A percentile compares a stretch with the other conserved stretches of the same genome.
phyloP scores from a whole-genome alignment of 1,140 invertebrate species.

The Bombus huntii region DNA sequence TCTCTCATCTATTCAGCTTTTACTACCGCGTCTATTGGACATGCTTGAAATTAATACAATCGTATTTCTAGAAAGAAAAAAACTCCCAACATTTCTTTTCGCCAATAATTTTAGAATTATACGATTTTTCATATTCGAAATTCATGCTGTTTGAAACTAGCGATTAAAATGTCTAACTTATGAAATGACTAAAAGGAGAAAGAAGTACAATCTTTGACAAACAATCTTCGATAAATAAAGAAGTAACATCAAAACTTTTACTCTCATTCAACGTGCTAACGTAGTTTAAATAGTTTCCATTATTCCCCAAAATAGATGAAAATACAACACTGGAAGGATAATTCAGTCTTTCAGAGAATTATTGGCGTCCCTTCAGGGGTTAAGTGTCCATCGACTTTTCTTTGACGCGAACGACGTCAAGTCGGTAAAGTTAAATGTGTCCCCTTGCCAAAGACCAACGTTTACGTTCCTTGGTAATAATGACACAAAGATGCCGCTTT shows the following conservation, averaged over 20 bases:
- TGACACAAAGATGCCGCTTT: conserved; percentile 62
- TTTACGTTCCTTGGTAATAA: conserved; percentile 54
- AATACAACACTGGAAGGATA: background rate
- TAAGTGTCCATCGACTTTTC: background rate
- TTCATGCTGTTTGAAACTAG: too few relatives aligned
- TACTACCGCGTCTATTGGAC: too few relatives aligned
- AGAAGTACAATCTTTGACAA: background rate
- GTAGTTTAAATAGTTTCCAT: too few relatives aligned
- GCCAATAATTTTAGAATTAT: too few relatives aligned
- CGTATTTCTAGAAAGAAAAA: too few relatives aligned
- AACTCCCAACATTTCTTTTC: too few relatives aligned
- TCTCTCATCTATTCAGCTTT: too few relatives aligned
- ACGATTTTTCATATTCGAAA: too few relatives aligned
- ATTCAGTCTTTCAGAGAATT: background rate
- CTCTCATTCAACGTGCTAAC: background rate
- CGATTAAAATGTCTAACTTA: too few relatives aligned
- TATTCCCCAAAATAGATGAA: background rate
- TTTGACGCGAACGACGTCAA: background rate
- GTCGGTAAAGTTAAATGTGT: conserved; percentile 37
- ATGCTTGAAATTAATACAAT: too few relatives aligned
- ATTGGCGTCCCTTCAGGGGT: background rate
- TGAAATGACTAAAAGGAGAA: too few relatives aligned
- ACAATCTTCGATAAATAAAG: background rate
- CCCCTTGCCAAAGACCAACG: background rate
- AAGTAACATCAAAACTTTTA: background rate